These are phyloP conservation scores for Aselliscus stoliczkanus DNA, from an alignment of 2,797 vertebrate species.

Conservation along the genomic window DNA sequence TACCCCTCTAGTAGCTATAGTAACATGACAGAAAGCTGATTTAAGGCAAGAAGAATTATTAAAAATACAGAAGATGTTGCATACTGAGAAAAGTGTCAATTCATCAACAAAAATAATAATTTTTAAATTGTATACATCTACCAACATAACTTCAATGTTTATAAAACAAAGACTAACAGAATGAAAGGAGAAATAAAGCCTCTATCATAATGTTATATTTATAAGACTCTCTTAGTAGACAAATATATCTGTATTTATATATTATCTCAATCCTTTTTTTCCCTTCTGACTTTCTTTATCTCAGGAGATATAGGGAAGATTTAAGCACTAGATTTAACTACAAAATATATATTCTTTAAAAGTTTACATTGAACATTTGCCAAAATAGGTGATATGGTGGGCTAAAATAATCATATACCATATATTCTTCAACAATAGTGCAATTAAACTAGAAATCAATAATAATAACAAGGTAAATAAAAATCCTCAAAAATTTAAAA, in stretches of 20 bases:
- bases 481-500: not conserved
- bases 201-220: not conserved
- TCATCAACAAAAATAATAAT: not conserved
- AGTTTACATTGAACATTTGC: not conserved
- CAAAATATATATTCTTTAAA: not conserved
- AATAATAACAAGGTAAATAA: not conserved
- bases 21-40: not conserved
- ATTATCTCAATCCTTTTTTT: too few relatives aligned
- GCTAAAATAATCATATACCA: not conserved
- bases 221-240: not conserved
- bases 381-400: not conserved
- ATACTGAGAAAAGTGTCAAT: not conserved
- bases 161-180: not conserved
- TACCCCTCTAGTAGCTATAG: too few relatives aligned
- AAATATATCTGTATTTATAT: not conserved
- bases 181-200: not conserved
- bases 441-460: not conserved
- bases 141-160: not conserved
- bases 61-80: not conserved
- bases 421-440: not conserved
- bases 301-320: not conserved
- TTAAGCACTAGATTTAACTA: not conserved
- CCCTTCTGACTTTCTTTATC: not conserved
- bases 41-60: not conserved
- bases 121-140: not conserved